Evolutionary conservation across 2,797 vertebrate species (phyloP), one percentile per base, ranked within the genome.

Genomic region (Dryobates pubescens): DNA sequence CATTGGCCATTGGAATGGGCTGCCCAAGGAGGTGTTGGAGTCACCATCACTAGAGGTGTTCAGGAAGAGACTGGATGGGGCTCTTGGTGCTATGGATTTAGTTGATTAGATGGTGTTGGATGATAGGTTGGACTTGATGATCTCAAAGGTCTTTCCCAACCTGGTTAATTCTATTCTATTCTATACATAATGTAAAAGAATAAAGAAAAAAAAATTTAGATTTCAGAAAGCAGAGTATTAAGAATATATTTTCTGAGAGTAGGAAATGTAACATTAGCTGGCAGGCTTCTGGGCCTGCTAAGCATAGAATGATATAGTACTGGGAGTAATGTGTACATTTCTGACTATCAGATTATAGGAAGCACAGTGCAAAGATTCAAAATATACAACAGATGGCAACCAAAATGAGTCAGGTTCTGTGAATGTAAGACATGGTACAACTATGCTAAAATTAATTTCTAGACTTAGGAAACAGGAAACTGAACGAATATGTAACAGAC

Each of bases 321-420:
- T 74, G 43, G 73, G 82, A 78, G 38, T 23, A 27, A 61, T 6
- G 43, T 92, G 83, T 86, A 56, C 70, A 47, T 30, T 94, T 68
- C 74, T 92, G 92, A 72, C 78, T 87, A 6, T 54, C 64, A 90
- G 70, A 62, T 82, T 91, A 82, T 10, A 67, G 24, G 75, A 85
- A 91, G 88, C 73, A 91, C 78, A 94, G 73, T n/a, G 87, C 87
- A 86, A 73, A 91, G 53, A 85, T 26, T 77, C 59, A 80, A 92
- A 95, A 88, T 10, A 83, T 27, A 88, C 64, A 94, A 89, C 94
- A 96, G 93, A 96, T 80, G 86, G 95, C n/a, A 77, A 62, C 36
- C 59, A 38, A 77, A 95, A 82, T 90, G 93, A 96, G 76, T 96
- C 92, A 95, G 91, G 75, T 80, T 86, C 88, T 64, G 38, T 30